Base-by-base conservation (phyloP, 1,140 invertebrate species). In the Caenorhabditis remanei region DNA sequence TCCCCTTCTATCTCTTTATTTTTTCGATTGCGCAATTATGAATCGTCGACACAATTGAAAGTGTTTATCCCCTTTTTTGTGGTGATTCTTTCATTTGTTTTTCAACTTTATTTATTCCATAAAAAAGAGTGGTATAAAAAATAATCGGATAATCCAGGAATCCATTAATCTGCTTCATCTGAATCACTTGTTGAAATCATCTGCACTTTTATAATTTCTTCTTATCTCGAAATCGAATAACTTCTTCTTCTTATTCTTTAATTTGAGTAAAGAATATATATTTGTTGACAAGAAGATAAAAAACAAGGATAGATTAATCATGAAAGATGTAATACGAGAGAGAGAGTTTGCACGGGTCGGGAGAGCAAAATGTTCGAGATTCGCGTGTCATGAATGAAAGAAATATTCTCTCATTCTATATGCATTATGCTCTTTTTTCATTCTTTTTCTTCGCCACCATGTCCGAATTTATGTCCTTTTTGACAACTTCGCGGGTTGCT, bases 11-110 rank as follows among this genome's bases (percentile, higher is more conserved):
- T 71, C 40, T 13, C 46, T 5, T 53, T 46, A 46, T 46, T 79
- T 79, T 46, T 79, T 19, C n/a, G 46, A 79, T 79, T 79, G 71
- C 71, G 71, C 71, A 79, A 79, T 79, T 79, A 79, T 53, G 24
- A 79, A 53, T 13, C 71, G n/a, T 24, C 71, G 61, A 32, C 61
- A 63, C 61, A 19, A 14, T 19, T 19, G 19, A 58, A 58, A 63
- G 8, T 16, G 65, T 71, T 71, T 71, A 71, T 71, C 65, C 65
- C 40, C 19, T 46, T 19, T n/a, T 24, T 9, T 63, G 11, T 53
- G 5, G 50, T 53, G 50, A n/a, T 58, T 58, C 14, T 21, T 8
- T 43, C 24, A 19, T 71, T n/a, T 32, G 32, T 40, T n/a, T 11
- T 40, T 65, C 61, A 65, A 71, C 40, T 46, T 43, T 71, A 21